Conservation (phyloP, 2,888 invertebrate species). For the Laspeyria flexula region DNA sequence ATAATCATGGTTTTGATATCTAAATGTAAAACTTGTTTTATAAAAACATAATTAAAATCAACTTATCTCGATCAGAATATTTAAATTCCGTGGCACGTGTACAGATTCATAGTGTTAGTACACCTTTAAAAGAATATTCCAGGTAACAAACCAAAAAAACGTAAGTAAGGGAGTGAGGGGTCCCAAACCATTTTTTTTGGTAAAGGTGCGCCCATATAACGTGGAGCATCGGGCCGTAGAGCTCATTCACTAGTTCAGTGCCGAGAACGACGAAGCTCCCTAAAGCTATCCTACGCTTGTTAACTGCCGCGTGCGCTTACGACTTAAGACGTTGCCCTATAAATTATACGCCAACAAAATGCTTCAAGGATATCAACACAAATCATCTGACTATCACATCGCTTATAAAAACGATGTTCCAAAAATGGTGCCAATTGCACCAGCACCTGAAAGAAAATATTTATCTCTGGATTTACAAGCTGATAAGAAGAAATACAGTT, state of each 20-base stretch:
- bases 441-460: slow-evolving; percentile 77
- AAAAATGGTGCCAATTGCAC: slow-evolving; percentile 82
- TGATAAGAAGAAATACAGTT: slow-evolving; percentile 87
- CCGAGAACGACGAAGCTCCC: slow-evolving; percentile 58
- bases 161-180: slow-evolving; percentile 69
- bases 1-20: too few relatives aligned
- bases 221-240: slow-evolving; percentile 56
- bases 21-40: neutral
- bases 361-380: slow-evolving; percentile 61
- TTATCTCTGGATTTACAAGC: slow-evolving; percentile 60
- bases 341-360: slow-evolving; percentile 42
- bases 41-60: neutral
- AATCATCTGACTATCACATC: slow-evolving; percentile 48
- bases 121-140: slow-evolving; percentile 62
- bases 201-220: slow-evolving; percentile 72
- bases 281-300: slow-evolving; percentile 36
- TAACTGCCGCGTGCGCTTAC: slow-evolving; percentile 44
- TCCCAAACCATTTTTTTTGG: slow-evolving; percentile 75
- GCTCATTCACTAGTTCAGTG: slow-evolving; percentile 72
- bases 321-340: slow-evolving; percentile 12
- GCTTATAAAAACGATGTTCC: slow-evolving; percentile 49
- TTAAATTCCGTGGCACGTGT: slow-evolving; percentile 79
- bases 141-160: slow-evolving; percentile 75
- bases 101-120: slow-evolving; percentile 54
- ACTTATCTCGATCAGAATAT: slow-evolving; percentile 54